These are phyloP conservation scores for Bimastos eiseni DNA, from an alignment of 2,888 invertebrate genomes.

Conservation along the genomic window DNA sequence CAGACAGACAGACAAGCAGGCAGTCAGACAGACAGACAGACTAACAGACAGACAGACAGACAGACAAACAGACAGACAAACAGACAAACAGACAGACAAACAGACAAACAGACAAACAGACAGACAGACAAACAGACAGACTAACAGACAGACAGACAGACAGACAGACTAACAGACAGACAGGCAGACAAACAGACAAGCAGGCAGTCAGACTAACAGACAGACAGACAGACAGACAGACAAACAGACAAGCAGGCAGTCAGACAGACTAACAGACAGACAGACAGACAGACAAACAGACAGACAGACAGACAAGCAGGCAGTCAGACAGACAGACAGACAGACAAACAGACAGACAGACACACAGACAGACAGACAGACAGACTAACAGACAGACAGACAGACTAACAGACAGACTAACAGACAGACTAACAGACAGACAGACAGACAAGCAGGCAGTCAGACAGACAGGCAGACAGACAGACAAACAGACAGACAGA, in stretches of 20 bases:
- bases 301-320: too few relatives aligned
- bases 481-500: conserved; percentile 25
- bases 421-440: conserved; percentile 26
- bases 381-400: conserved; percentile 28
- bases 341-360: not conserved
- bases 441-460: conserved; percentile 28
- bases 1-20: too few relatives aligned
- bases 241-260: not conserved
- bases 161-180: not conserved
- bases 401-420: conserved; percentile 29
- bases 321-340: conserved; percentile 29
- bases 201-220: not conserved
- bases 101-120: not conserved
- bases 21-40: conserved; percentile 2
- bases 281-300: too few relatives aligned
- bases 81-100: not conserved
- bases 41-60: not conserved
- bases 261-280: too few relatives aligned
- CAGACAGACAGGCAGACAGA: conserved; percentile 29
- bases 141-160: conserved; percentile 9
- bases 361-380: conserved; percentile 27
- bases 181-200: not conserved
- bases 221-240: not conserved
- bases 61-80: not conserved
- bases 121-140: not conserved